These are phyloP conservation scores for Pogonocichla stellata DNA, from an alignment of 2,113 vertebrate species.

Conservation along the genomic window DNA sequence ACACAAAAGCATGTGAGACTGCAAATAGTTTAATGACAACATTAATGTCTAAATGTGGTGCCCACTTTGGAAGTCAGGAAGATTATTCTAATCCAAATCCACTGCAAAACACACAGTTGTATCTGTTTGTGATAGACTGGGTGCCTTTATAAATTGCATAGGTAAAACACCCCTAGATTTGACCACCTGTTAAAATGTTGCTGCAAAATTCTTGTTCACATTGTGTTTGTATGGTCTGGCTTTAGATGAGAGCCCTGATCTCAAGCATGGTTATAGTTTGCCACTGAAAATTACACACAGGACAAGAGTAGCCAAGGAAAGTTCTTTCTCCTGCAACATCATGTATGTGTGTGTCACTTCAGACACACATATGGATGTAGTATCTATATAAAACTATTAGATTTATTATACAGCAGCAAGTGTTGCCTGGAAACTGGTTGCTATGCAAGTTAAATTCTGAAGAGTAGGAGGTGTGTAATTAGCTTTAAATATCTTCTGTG, in stretches of 20 bases:
- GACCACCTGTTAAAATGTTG: background rate
- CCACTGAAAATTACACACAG: background rate
- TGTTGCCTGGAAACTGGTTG: constrained; percentile 79
- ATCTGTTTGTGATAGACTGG: background rate
- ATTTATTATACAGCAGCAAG: constrained; percentile 70
- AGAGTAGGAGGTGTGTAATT: constrained; percentile 78
- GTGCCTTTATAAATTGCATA: background rate
- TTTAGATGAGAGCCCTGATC: background rate
- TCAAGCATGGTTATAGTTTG: background rate
- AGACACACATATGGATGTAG: constrained; percentile 30
- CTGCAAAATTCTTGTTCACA: background rate
- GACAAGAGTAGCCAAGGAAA: background rate
- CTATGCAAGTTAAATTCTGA: constrained; percentile 80
- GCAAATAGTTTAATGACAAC: background rate
- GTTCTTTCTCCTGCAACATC: background rate
- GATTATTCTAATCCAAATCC: background rate
- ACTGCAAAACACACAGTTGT: background rate
- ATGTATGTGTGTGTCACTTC: background rate
- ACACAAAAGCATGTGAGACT: background rate
- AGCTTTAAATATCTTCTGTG: constrained; percentile 79
- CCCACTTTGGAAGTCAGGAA: background rate
- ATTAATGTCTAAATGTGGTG: background rate
- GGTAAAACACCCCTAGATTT: background rate
- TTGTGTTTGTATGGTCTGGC: background rate
- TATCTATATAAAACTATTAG: constrained; percentile 61